Conservation (phyloP, 2,888 invertebrate genomes). For the Rhamnusium bicolor region DNA sequence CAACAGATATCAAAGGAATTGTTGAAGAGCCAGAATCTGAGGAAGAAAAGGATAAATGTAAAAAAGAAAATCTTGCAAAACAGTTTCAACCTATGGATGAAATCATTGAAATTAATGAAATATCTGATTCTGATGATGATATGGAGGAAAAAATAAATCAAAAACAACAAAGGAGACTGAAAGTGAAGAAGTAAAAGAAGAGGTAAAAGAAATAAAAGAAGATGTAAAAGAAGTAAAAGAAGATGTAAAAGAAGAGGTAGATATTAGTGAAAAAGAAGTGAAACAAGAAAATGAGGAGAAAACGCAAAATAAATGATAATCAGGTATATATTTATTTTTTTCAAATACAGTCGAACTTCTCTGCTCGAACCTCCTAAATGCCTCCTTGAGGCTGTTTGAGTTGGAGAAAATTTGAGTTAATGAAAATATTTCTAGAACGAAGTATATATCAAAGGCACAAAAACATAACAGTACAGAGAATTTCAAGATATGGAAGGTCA, state of each 20-base stretch:
- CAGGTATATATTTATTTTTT: constrained; percentile 16
- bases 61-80: neutral
- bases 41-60: constrained; percentile 10
- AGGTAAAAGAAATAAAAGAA: neutral
- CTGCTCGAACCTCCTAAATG: too few relatives aligned
- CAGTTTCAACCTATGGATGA: neutral
- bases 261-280: constrained; percentile 58
- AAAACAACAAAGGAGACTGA: neutral
- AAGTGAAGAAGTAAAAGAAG: neutral
- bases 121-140: constrained; percentile 17
- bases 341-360: too few relatives aligned
- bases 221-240: neutral
- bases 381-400: too few relatives aligned
- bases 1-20: neutral
- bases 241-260: constrained; percentile 15
- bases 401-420: too few relatives aligned
- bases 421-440: too few relatives aligned
- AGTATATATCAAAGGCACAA: too few relatives aligned
- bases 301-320: constrained; percentile 22
- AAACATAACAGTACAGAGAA: too few relatives aligned
- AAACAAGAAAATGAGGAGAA: constrained; percentile 60
- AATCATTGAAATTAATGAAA: constrained; percentile 42
- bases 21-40: constrained; percentile 1
- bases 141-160: neutral
- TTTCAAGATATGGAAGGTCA: too few relatives aligned